phyloP scores from a whole-genome alignment of 1,140 invertebrate species.

The Odontomachus brunneus region DNA sequence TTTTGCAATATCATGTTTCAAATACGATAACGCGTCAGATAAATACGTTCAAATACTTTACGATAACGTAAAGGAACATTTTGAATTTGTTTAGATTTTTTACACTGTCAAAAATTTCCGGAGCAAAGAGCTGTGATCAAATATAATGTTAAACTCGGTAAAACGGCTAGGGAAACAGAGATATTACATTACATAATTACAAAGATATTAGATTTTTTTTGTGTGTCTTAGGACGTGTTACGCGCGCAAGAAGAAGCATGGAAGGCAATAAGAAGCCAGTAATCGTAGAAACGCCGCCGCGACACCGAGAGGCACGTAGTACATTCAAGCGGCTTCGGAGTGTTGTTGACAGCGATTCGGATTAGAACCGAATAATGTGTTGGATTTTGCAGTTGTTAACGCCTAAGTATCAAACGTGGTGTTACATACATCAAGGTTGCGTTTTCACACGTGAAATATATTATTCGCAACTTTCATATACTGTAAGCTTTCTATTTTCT shows the following conservation, averaged over 20 bases:
- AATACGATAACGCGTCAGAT: too few species aligned
- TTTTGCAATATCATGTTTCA: too few species aligned
- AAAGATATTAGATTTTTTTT: slow-evolving; percentile 40
- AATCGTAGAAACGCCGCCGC: slow-evolving; percentile 55
- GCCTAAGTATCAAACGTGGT: neutral
- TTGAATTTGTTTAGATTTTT: too few species aligned
- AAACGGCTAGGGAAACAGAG: too few species aligned
- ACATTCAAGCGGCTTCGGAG: slow-evolving; percentile 73
- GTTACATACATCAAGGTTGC: neutral
- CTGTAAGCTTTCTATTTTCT: neutral
- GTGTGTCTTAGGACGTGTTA: slow-evolving; percentile 76
- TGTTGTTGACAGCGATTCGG: slow-evolving; percentile 80
- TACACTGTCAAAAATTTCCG: too few species aligned
- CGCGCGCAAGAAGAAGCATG: slow-evolving; percentile 73
- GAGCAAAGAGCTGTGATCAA: too few species aligned
- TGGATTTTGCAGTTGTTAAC: neutral
- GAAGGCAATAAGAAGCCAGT: slow-evolving; percentile 48
- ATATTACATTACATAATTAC: slow-evolving; percentile 1
- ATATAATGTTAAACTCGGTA: too few species aligned
- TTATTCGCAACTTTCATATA: slow-evolving; percentile 1
- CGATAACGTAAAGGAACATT: too few species aligned
- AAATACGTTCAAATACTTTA: too few species aligned
- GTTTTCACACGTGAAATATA: neutral
- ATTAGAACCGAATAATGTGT: slow-evolving; percentile 65
- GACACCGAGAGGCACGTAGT: slow-evolving; percentile 68